Evolutionary conservation across 2,888 invertebrate genomes (phyloP).

Genomic region (Spilarctia lutea): DNA sequence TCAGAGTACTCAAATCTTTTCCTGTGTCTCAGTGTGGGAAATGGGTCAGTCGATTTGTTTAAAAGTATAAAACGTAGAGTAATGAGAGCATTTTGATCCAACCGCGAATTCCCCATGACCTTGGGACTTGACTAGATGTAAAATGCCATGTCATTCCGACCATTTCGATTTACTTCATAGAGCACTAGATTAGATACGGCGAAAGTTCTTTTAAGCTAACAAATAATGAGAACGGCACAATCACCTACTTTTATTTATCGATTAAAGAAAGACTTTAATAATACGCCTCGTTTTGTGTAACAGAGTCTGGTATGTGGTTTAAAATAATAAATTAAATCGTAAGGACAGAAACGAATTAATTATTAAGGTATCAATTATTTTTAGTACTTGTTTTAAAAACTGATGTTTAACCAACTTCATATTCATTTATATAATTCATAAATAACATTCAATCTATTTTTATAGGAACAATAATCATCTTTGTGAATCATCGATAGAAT

Average conservation of each 20-base stretch:
- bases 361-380: no score
- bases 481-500: neutral
- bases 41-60: neutral
- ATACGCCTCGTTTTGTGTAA: neutral
- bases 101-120: constrained; percentile 12
- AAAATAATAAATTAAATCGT: no score
- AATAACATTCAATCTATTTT: no score
- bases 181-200: constrained; percentile 37
- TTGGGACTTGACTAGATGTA: constrained; percentile 18
- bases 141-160: constrained; percentile 33
- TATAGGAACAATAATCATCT: no score
- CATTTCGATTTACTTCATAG: constrained; percentile 39
- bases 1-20: neutral
- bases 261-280: neutral
- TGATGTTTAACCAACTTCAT: no score
- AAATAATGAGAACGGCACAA: constrained; percentile 22
- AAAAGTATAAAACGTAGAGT: neutral
- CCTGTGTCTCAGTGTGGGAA: neutral
- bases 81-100: constrained; percentile 9
- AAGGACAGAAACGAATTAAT: no score
- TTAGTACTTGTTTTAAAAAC: no score
- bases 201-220: constrained; percentile 31
- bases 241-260: constrained; percentile 5
- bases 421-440: no score
- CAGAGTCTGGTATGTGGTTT: neutral